Base-by-base conservation (phyloP, 2,113 vertebrate species). In the Spilogale gracilis region DNA sequence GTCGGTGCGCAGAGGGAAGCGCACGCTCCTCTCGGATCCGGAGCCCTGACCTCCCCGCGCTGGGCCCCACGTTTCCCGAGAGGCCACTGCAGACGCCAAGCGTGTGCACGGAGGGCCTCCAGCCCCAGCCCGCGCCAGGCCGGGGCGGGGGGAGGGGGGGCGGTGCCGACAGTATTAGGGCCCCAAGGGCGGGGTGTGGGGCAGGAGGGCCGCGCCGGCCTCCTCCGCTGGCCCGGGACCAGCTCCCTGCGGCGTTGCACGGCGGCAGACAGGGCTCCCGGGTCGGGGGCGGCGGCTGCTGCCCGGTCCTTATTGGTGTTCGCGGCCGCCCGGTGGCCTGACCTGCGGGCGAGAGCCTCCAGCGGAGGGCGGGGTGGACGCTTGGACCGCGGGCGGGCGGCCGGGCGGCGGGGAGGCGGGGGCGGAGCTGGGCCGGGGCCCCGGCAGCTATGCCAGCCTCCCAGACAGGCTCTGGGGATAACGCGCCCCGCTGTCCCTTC, bases 151-250 rank as follows among this genome's bases (percentile, higher is more conserved):
- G 88, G 30, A 4, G 88, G 76, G 2, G 17, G 17, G 13, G 27
- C 63, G 88, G 30, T 30, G 65, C 69, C 17, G 6, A 14, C 61
- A 21, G 96, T 97, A 93, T 97, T 97, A 94, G 38, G 48, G 38
- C 60, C 20, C 48, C 48, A 11, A 30, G 38, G 67, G 81, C 58
- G 20, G 50, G 6, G 56, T 38, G n/a, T 6, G 7, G 43, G 50
- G 12, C 56, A 6, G 90, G 71, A 32, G 45, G 69, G 95, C 25
- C 43, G 30, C 63, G 7, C 61, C 9, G 23, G 73, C 71, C 21
- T 16, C 32, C 45, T 6, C 30, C 27, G 52, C 54, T 81, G 84
- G 80, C n/a, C 2, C 48, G 38, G 50, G 16, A 61, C 87, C 56
- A 12, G 69, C 9, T 63, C 76, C 13, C 1, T 25, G 87, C 43